Conservation (phyloP, 2,113 vertebrate species). For the Callithrix jacchus region DNA sequence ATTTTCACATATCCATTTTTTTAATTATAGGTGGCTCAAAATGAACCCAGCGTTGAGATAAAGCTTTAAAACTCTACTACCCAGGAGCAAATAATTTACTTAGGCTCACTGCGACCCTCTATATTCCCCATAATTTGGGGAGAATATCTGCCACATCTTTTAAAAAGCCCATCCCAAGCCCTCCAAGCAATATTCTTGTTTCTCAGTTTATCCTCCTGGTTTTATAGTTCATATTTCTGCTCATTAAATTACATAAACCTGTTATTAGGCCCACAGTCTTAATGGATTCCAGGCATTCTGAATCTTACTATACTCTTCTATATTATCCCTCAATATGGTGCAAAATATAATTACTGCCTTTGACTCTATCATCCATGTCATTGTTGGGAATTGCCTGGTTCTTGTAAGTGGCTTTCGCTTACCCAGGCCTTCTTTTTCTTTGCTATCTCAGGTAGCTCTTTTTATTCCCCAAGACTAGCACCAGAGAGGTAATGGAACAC, state of each 20-base stretch:
- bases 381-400: slow-evolving; percentile 43
- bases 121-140: not conserved
- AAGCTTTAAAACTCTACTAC: slow-evolving; percentile 40
- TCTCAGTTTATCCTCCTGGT: slow-evolving; percentile 69
- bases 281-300: slow-evolving; percentile 67
- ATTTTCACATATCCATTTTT: not conserved
- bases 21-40: slow-evolving; percentile 1
- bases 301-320: not conserved
- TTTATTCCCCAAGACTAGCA: not conserved
- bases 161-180: slow-evolving; percentile 54
- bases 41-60: slow-evolving; percentile 26
- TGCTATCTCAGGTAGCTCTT: slow-evolving; percentile 21
- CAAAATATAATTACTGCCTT: slow-evolving; percentile 68
- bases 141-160: slow-evolving; percentile 14
- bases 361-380: not conserved
- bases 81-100: slow-evolving; percentile 48
- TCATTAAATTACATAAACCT: slow-evolving; percentile 71
- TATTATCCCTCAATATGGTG: slow-evolving; percentile 46
- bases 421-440: not conserved
- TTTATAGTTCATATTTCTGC: slow-evolving; percentile 61
- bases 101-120: not conserved
- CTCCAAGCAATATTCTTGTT: slow-evolving; percentile 55
- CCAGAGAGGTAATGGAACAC: not conserved
- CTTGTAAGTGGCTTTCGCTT: slow-evolving; percentile 46
- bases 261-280: slow-evolving; percentile 50